phyloP scores from a whole-genome alignment of 2,888 invertebrate species.

The Temnothorax rugatulus region DNA sequence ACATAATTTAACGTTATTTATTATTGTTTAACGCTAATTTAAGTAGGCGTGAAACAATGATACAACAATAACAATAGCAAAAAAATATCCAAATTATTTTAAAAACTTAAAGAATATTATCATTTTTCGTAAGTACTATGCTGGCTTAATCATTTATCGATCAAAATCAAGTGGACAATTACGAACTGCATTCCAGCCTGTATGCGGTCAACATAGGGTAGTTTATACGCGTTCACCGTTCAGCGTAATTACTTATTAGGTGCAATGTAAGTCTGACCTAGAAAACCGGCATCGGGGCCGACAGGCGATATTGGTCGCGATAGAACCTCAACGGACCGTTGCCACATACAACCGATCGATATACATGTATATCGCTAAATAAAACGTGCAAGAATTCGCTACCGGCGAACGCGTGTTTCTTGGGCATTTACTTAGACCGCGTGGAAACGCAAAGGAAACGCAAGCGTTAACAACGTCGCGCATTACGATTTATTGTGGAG shows the following conservation, averaged over 20 bases:
- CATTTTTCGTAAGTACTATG: not conserved
- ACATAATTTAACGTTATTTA: not conserved
- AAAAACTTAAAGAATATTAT: not conserved
- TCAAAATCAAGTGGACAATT: slow-evolving; percentile 59
- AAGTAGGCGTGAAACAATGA: not conserved
- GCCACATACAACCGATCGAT: slow-evolving; percentile 34
- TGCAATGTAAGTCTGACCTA: slow-evolving; percentile 65
- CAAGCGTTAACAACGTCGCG: slow-evolving; percentile 47
- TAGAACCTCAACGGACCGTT: slow-evolving; percentile 45
- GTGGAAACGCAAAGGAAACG: slow-evolving; percentile 22
- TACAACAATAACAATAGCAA: not conserved
- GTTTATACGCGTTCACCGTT: slow-evolving; percentile 68
- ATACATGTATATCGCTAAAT: slow-evolving; percentile 22
- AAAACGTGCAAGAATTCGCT: slow-evolving; percentile 52
- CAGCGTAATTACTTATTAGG: slow-evolving; percentile 76
- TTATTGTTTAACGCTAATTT: not conserved
- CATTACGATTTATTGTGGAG: slow-evolving; percentile 42
- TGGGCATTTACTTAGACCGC: slow-evolving; percentile 38
- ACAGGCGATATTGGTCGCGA: slow-evolving; percentile 53
- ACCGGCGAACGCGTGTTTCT: slow-evolving; percentile 21
- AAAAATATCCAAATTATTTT: not conserved
- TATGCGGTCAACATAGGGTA: slow-evolving; percentile 52
- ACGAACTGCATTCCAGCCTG: slow-evolving; percentile 68
- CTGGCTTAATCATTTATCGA: slow-evolving; percentile 76
- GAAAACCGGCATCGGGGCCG: slow-evolving; percentile 58